These are phyloP conservation scores for Chrysomela aeneicollis DNA, from an alignment of 2,888 invertebrate genomes.

Conservation along the genomic window DNA sequence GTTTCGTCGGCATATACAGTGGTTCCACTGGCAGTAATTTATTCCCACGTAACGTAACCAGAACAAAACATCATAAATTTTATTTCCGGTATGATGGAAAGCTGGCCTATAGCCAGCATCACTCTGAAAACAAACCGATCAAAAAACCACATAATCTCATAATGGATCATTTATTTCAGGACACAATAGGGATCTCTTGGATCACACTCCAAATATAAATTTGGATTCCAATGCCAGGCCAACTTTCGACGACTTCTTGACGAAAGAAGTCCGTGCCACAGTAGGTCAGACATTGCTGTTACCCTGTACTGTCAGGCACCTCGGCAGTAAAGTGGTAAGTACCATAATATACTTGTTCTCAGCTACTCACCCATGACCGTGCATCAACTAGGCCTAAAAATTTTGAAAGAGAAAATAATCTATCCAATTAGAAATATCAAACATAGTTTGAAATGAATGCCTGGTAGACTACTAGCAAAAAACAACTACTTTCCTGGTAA, in stretches of 20 bases:
- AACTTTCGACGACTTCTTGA: slow-evolving; percentile 52
- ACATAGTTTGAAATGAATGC: too few species aligned
- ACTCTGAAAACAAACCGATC: not conserved
- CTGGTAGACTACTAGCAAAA: too few species aligned
- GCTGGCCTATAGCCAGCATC: not conserved
- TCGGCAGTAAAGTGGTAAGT: slow-evolving; percentile 61
- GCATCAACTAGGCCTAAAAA: too few species aligned
- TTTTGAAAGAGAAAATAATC: too few species aligned
- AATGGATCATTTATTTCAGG: slow-evolving; percentile 25
- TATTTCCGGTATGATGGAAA: not conserved
- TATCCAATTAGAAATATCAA: too few species aligned
- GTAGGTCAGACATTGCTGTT: slow-evolving; percentile 58
- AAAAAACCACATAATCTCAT: slow-evolving; percentile 4
- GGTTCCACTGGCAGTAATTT: slow-evolving; percentile 11
- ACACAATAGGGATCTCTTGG: slow-evolving; percentile 16
- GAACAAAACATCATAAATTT: slow-evolving; percentile 5
- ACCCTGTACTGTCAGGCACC: slow-evolving; percentile 58
- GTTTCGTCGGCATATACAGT: slow-evolving; percentile 21
- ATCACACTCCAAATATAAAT: slow-evolving; percentile 16
- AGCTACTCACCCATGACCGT: too few species aligned
- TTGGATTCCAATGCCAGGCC: slow-evolving; percentile 27
- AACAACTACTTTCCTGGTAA: too few species aligned
- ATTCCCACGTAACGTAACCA: slow-evolving; percentile 22
- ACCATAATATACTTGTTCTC: too few species aligned
- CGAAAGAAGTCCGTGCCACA: slow-evolving; percentile 54